Evolutionary conservation across 2,888 invertebrate species (phyloP), one percentile per base, ranked within the genome.

Genomic region (Euproctis similis): DNA sequence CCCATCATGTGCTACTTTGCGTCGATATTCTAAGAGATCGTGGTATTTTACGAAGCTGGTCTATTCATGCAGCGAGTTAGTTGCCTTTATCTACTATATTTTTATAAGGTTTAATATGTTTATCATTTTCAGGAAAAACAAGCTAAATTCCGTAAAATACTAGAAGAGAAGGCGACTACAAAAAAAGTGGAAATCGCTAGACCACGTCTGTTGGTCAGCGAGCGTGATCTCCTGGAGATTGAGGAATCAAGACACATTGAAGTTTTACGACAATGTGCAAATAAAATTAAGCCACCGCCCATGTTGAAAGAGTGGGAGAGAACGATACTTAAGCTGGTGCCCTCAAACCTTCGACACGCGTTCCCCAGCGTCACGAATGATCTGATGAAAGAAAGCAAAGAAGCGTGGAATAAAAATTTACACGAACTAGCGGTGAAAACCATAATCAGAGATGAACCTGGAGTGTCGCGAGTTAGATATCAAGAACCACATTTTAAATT

Each of bases 341-440:
- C 88, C 0, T 58, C 65, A 0, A 77, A 80, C 26, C 63, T 90
- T n/a, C 86, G 87, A 34, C 67, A 67, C 13, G 81, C 85, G 22
- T 91, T 86, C 58, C 86, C 87, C 0, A 62, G 74, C 12, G 53
- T 89, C 1, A 76, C 88, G 18, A 74, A 85, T 13, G 73, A 67
- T 4, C 72, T 89, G 10, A 75, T 90, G 34, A 51, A 69, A 2
- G 89, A 90, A 51, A 84, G 85, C 23, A 81, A 88, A 45, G 54
- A 54, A 0, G 88, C 89, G 43, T 91, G 88, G 76, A 77, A 88
- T 44, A 69, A 70, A 10, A 76, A 89, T 26, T 86, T 90, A 30
- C 89, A 90, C 42, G 71, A 85, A 1, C 85, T 88, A 17, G 90
- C 90, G 7, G 87, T 92, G 24, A 88, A 87, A 50, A 87, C 86